Percentiles rank a stretch among this genome's conserved stretches.
Conservation (phyloP, 2,888 invertebrate species). For the Ptilodon capucinus region DNA sequence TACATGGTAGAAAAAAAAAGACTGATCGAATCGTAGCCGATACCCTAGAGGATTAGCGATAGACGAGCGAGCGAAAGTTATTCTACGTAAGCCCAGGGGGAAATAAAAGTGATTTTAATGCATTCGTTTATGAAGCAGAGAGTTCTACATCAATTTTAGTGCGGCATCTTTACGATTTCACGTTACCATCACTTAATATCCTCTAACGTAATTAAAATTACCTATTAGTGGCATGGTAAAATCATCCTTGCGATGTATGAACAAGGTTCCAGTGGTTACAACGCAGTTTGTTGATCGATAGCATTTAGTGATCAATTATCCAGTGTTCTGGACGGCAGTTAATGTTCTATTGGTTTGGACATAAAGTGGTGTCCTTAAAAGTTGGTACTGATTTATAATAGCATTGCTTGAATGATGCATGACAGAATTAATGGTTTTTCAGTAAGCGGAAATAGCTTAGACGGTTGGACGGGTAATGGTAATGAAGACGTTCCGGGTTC, state of each 20-base stretch:
- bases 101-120: constrained; percentile 18
- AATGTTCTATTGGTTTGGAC: constrained; percentile 35
- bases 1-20: constrained; percentile 10
- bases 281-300: constrained; percentile 7
- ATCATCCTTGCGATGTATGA: not conserved
- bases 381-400: constrained; percentile 4
- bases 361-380: constrained; percentile 8
- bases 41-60: constrained; percentile 16
- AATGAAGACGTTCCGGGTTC: too few species aligned
- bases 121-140: constrained; percentile 6
- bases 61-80: constrained; percentile 30
- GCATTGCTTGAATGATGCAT: constrained; percentile 3
- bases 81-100: constrained; percentile 23
- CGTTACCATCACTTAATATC: not conserved
- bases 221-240: not conserved
- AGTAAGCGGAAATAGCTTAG: too few species aligned
- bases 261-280: constrained; percentile 3
- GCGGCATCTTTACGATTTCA: not conserved
- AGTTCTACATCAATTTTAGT: not conserved
- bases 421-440: too few species aligned
- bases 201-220: not conserved
- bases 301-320: constrained; percentile 39
- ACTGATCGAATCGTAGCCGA: constrained; percentile 6
- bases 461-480: too few species aligned
- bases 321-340: constrained; percentile 31